phyloP scores from a whole-genome alignment of 2,888 invertebrate species.

The Coecobrya sp. region DNA sequence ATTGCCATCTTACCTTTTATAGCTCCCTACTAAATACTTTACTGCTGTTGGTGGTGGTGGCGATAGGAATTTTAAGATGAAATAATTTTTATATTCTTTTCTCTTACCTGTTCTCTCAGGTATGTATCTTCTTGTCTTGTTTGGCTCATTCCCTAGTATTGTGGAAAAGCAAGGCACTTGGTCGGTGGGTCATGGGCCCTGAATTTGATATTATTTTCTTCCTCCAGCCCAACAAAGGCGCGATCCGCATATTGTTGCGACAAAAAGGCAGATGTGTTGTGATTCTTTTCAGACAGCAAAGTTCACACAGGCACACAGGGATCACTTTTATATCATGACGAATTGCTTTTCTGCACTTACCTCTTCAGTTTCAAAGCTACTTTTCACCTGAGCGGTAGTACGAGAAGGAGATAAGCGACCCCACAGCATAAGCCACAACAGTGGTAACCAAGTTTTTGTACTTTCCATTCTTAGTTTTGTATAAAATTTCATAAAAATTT shows the following conservation, averaged over 20 bases:
- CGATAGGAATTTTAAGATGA: background rate
- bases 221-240: constrained; percentile 1
- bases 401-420: background rate
- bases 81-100: background rate
- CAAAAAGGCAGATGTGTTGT: constrained; percentile 15
- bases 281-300: background rate
- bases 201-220: background rate
- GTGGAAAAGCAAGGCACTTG: constrained; percentile 11
- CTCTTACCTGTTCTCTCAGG: background rate
- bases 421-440: background rate
- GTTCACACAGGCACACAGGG: background rate
- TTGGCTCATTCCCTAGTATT: background rate
- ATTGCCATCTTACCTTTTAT: constrained; percentile 12
- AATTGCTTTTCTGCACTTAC: background rate
- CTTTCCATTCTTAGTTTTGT: background rate
- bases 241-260: background rate
- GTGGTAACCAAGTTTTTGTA: background rate
- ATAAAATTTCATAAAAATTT: background rate
- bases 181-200: background rate
- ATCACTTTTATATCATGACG: background rate
- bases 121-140: background rate
- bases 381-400: background rate
- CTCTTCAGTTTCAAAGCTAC: background rate
- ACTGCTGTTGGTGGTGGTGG: too few species aligned
- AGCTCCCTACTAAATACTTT: too few species aligned